Base-by-base conservation (phyloP, 1,140 invertebrate genomes). In the Solenopsis fugax region DNA sequence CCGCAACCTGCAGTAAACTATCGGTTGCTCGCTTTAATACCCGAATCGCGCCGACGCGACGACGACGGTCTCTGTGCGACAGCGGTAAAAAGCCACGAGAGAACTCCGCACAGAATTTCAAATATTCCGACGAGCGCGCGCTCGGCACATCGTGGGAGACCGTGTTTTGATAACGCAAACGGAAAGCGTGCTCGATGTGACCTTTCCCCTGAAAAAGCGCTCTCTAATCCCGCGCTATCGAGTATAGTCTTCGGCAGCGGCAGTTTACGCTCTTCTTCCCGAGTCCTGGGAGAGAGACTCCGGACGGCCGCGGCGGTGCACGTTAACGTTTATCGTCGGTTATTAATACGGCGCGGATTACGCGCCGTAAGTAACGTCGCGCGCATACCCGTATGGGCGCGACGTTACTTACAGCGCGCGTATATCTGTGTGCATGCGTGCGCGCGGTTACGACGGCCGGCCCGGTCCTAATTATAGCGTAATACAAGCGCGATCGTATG, bases 391-490 rank as follows among this genome's bases (percentile, higher is more conserved):
- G 10, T 45, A n/a, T 29, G 29, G 29, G 29, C 29, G n/a, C 18
- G 18, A 41, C 37, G 37, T 37, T n/a, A 18, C 12, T 37, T 37
- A 37, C 37, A 5, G 41, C 24, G 10, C n/a, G 64, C 41, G 18
- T 5, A 29, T 21, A 21, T 37, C 18, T 21, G 60, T 80, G 16
- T 62, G 16, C 4, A 4, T 64, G 24, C 45, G 4, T 24, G 54
- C 16, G 54, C 16, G 56, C 58, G 12, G 18, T 71, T 52, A 87
- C 90, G 92, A 87, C 89, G 86, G 88, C 88, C 89, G 73, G 87
- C 73, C 87, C 84, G 77, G 71, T 84, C 92, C 93, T 93, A 93
- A 93, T 93, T 93, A 93, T 92, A 92, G 90, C 90, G 91, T 92
- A 93, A 92, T 92, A 92, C 91, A 90, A 92, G 87, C 87, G 86